phyloP scores from a whole-genome alignment of 2,888 invertebrate species.

The Masnerella sp. region DNA sequence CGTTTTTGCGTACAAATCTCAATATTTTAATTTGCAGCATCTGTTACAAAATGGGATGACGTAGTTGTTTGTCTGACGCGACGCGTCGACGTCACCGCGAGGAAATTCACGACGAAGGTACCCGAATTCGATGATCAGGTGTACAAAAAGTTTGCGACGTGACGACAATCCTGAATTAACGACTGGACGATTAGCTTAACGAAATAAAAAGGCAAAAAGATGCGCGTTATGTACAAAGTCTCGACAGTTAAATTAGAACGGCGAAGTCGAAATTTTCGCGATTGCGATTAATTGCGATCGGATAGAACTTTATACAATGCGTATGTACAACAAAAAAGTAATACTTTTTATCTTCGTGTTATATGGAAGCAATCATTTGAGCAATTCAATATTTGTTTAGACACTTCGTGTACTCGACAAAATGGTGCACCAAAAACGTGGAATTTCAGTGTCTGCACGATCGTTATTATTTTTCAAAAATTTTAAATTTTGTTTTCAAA shows the following conservation, averaged over 20 bases:
- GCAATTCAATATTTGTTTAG: constrained; percentile 69
- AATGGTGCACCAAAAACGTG: constrained; percentile 25
- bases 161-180: constrained; percentile 13
- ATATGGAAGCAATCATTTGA: constrained; percentile 74
- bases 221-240: constrained; percentile 34
- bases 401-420: constrained; percentile 35
- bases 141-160: constrained; percentile 4
- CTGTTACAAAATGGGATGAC: constrained; percentile 40
- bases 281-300: constrained; percentile 19
- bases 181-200: constrained; percentile 7
- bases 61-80: constrained; percentile 32
- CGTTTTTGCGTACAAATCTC: not conserved
- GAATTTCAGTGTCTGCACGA: constrained; percentile 17
- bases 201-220: too few species aligned
- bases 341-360: constrained; percentile 54
- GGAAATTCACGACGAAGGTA: constrained; percentile 1
- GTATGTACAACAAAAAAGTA: constrained; percentile 54
- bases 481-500: too few species aligned
- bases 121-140: constrained; percentile 6
- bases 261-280: not conserved
- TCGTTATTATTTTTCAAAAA: constrained; percentile 4
- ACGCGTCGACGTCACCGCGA: constrained; percentile 9
- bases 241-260: constrained; percentile 16
- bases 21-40: constrained; percentile 13
- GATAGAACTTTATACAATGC: constrained; percentile 31